A percentile compares a stretch with the other conserved stretches of the same genome.
Conservation (phyloP, 2,113 vertebrate genomes). For the Oplegnathus fasciatus region DNA sequence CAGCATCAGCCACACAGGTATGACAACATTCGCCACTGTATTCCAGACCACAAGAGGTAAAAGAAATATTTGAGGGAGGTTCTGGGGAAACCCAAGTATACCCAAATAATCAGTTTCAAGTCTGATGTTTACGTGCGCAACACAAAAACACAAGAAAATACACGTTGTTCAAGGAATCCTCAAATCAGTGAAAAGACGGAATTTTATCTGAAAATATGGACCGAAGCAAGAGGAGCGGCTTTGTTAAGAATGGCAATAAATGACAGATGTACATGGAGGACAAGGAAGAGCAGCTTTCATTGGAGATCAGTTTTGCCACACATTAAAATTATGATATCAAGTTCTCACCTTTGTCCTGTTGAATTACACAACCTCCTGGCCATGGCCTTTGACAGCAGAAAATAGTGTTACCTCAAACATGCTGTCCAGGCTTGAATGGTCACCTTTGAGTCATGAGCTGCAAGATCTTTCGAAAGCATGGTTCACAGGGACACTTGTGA, state of each 20-base stretch:
- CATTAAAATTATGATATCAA: conserved; percentile 51
- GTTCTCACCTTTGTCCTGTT: conserved; percentile 45
- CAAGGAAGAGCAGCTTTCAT: conserved; percentile 50
- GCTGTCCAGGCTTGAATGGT: conserved; percentile 67
- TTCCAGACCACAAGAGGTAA: conserved; percentile 66
- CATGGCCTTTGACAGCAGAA: conserved; percentile 69
- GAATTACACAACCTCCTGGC: conserved; percentile 46
- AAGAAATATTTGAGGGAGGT: conserved; percentile 43
- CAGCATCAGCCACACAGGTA: conserved; percentile 84
- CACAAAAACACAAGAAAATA: conserved; percentile 71
- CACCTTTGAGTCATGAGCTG: conserved; percentile 29
- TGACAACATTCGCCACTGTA: conserved; percentile 75
- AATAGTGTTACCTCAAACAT: conserved; percentile 72
- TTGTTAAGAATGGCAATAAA: conserved; percentile 90
- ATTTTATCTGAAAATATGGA: conserved; percentile 41
- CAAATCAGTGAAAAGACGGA: conserved; percentile 46
- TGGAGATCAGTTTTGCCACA: conserved; percentile 49
- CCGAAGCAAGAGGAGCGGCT: conserved; percentile 49
- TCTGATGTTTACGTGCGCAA: conserved; percentile 88
- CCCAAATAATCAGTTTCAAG: conserved; percentile 75
- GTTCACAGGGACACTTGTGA: conserved; percentile 38
- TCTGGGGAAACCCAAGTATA: conserved; percentile 38
- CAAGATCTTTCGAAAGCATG: conserved; percentile 30
- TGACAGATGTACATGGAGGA: conserved; percentile 59
- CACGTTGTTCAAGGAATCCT: conserved; percentile 44